These are phyloP conservation scores for Drosophila neotestacea DNA, from an alignment of 2,888 invertebrate genomes.

Conservation along the genomic window DNA sequence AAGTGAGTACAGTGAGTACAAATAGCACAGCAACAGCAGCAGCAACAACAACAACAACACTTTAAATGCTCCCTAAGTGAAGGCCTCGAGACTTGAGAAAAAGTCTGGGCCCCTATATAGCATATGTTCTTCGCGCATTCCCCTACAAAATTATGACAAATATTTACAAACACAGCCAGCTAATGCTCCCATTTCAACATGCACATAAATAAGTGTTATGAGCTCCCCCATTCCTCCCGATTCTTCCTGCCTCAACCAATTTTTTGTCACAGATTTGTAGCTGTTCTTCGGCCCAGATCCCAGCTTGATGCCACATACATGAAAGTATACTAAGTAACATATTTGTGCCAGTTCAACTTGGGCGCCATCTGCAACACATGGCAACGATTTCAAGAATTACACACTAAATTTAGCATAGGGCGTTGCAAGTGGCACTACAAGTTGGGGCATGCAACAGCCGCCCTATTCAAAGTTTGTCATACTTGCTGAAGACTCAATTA, in stretches of 20 bases:
- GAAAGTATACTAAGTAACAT: conserved; percentile 26
- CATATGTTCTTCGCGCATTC: conserved; percentile 41
- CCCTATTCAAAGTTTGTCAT: not conserved
- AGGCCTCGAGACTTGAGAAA: conserved; percentile 16
- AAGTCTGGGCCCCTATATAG: conserved; percentile 32
- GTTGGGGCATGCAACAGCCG: not conserved
- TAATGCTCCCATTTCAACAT: conserved; percentile 83
- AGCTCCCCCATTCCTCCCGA: conserved; percentile 44
- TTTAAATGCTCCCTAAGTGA: conserved; percentile 34
- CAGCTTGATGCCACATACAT: conserved; percentile 17
- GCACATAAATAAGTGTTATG: conserved; percentile 81
- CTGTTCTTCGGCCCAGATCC: conserved; percentile 36
- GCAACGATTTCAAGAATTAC: conserved; percentile 82
- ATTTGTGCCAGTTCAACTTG: conserved; percentile 60
- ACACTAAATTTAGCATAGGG: conserved; percentile 80
- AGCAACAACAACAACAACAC: not conserved
- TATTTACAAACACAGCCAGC: conserved; percentile 78
- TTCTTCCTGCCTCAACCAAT: conserved; percentile 1
- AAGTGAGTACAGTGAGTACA: conserved; percentile 48
- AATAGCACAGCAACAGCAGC: conserved; percentile 23
- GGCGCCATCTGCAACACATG: conserved; percentile 76
- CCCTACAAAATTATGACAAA: conserved; percentile 77
- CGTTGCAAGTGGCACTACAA: conserved; percentile 35
- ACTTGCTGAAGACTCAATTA: conserved; percentile 67
- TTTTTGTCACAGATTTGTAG: conserved; percentile 72